Percentiles rank a stretch among this genome's conserved stretches.
These are phyloP conservation scores for Orchesellides sinensis DNA, from an alignment of 2,888 invertebrate genomes.

Conservation along the genomic window DNA sequence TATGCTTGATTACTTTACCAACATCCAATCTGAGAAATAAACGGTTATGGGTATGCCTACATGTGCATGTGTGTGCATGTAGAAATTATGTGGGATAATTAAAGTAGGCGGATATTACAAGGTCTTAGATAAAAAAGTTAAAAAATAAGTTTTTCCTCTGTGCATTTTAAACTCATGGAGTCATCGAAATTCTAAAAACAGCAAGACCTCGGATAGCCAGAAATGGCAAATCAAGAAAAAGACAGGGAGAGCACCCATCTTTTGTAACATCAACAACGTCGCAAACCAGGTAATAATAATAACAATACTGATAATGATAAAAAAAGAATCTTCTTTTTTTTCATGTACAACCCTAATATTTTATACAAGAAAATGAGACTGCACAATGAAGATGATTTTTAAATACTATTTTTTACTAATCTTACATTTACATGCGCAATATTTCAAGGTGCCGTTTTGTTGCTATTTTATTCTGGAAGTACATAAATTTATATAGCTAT, in stretches of 20 bases:
- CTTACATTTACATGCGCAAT: slow-evolving; percentile 22
- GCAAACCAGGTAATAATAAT: background rate
- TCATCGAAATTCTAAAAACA: slow-evolving; percentile 39
- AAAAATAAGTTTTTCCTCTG: slow-evolving; percentile 10
- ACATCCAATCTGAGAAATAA: background rate
- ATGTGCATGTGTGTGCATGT: too few species aligned
- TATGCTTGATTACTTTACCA: slow-evolving; percentile 21
- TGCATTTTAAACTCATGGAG: slow-evolving; percentile 7
- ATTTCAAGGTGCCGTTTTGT: slow-evolving; percentile 3
- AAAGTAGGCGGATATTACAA: slow-evolving; percentile 39
- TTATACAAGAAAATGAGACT: too few species aligned
- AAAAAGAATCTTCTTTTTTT: background rate
- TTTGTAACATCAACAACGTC: too few species aligned
- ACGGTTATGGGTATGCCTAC: background rate
- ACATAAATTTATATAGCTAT: background rate
- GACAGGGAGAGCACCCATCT: slow-evolving; percentile 10
- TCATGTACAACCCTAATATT: too few species aligned
- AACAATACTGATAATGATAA: background rate
- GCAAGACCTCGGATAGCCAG: slow-evolving; percentile 22
- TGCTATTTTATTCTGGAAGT: background rate
- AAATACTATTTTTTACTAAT: too few species aligned
- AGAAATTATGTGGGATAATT: slow-evolving; percentile 29
- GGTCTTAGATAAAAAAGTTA: slow-evolving; percentile 9
- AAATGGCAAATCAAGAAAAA: slow-evolving; percentile 17
- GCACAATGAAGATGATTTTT: background rate